phyloP scores from a whole-genome alignment of 23 tunicate genomes.

The Clavelina lepadiformis region DNA sequence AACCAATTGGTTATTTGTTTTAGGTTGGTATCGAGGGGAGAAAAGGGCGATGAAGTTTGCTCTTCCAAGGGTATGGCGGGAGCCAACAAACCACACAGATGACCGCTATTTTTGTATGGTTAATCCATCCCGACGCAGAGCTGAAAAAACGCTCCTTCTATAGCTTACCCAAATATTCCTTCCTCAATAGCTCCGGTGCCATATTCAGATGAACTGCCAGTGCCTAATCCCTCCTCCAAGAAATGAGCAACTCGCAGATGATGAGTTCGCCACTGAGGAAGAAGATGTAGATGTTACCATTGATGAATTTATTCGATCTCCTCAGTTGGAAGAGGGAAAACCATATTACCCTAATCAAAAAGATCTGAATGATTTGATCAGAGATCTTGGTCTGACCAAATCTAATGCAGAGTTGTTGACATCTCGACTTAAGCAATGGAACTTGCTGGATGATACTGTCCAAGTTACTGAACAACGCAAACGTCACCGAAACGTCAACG shows the following conservation, averaged over 20 bases:
- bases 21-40: constrained; percentile 27
- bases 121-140: constrained; percentile 28
- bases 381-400: constrained; percentile 23
- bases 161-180: constrained; percentile 11
- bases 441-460: constrained; percentile 11
- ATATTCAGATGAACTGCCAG: constrained; percentile 10
- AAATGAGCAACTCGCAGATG: too few relatives aligned
- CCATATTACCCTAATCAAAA: too few relatives aligned
- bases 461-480: constrained; percentile 12
- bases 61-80: constrained; percentile 12
- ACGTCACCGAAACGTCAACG: constrained; percentile 1
- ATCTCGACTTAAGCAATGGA: constrained; percentile 21
- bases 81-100: constrained; percentile 11
- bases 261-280: too few relatives aligned
- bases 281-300: too few relatives aligned
- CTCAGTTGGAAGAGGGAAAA: too few relatives aligned
- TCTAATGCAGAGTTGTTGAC: constrained; percentile 19
- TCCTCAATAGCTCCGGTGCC: constrained; percentile 20
- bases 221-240: constrained; percentile 13
- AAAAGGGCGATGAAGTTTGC: constrained; percentile 17
- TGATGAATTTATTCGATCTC: too few relatives aligned
- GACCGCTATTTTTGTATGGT: constrained; percentile 12
- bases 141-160: constrained; percentile 13
- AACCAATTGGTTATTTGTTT: too few relatives aligned
- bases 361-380: constrained; percentile 4